phyloP scores from a whole-genome alignment of 1,140 invertebrate species.

The Lepidostoma basale region DNA sequence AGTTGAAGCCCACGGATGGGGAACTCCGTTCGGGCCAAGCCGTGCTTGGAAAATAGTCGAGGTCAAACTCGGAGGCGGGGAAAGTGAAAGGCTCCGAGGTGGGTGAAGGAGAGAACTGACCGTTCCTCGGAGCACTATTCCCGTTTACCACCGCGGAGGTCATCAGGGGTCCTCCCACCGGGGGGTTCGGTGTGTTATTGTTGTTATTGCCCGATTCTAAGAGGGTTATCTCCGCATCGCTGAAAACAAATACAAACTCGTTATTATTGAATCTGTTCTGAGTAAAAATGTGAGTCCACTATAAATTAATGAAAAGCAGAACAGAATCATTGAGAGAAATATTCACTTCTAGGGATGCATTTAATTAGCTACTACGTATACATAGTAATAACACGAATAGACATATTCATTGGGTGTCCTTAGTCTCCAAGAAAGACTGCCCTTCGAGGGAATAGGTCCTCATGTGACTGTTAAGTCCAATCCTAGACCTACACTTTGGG shows the following conservation, averaged over 20 bases:
- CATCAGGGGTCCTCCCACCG: constrained; percentile 69
- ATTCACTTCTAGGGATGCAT: not conserved
- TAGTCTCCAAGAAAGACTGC: not conserved
- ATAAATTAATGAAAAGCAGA: not conserved
- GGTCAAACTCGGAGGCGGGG: constrained; percentile 32
- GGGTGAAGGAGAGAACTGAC: constrained; percentile 40
- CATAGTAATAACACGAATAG: not conserved
- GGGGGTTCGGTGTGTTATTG: constrained; percentile 48
- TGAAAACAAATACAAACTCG: constrained; percentile 46
- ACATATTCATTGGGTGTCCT: not conserved
- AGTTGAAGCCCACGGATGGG: constrained; percentile 30
- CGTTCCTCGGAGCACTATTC: constrained; percentile 45
- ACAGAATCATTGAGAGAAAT: not conserved
- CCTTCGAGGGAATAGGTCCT: too few relatives aligned
- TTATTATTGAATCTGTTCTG: not conserved
- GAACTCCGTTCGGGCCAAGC: constrained; percentile 36
- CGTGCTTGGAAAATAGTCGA: constrained; percentile 36
- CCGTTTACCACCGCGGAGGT: constrained; percentile 69
- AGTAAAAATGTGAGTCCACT: not conserved
- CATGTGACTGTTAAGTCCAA: too few relatives aligned
- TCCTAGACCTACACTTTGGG: too few relatives aligned
- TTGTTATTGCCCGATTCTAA: constrained; percentile 50
- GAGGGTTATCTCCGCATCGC: constrained; percentile 61
- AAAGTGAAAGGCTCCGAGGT: constrained; percentile 40
- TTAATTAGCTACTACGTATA: not conserved